Percentiles rank a stretch among this genome's conserved stretches.
Conservation (phyloP, 2,113 vertebrate genomes). For the Sebastes schlegelii region DNA sequence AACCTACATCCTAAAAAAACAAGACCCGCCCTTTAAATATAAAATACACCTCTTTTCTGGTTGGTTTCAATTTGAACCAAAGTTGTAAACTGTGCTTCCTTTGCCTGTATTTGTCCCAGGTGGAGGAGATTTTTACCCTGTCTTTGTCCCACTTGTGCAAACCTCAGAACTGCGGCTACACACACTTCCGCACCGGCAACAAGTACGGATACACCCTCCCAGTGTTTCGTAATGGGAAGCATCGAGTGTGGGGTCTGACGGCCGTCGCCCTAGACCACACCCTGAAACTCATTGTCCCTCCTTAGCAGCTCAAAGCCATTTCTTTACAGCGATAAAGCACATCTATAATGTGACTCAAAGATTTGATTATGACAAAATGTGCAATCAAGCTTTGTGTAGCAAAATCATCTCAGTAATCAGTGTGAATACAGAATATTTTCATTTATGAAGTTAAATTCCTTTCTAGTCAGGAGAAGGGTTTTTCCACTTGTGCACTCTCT, state of each 20-base stretch:
- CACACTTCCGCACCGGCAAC: conserved; percentile 85
- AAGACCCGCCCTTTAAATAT: too few relatives aligned
- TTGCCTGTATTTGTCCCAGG: conserved; percentile 77
- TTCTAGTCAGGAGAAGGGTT: background rate
- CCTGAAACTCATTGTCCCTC: conserved; percentile 82
- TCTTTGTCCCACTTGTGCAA: conserved; percentile 87
- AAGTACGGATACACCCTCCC: conserved; percentile 89
- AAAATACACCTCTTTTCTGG: background rate
- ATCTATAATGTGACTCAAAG: background rate
- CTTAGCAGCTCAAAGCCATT: conserved; percentile 15
- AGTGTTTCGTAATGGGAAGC: conserved; percentile 88
- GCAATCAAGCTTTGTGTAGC: conserved; percentile 20
- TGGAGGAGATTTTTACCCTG: conserved; percentile 91
- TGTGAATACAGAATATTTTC: conserved; percentile 6
- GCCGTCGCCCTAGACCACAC: conserved; percentile 87
- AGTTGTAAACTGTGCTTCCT: background rate
- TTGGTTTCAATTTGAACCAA: background rate
- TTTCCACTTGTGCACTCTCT: conserved; percentile 21
- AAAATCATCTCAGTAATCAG: conserved; percentile 7
- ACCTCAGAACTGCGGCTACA: conserved; percentile 89
- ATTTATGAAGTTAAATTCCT: background rate
- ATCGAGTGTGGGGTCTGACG: conserved; percentile 93
- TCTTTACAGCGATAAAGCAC: too few relatives aligned
- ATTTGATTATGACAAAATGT: conserved; percentile 1
- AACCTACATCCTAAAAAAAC: too few relatives aligned